Evolutionary conservation across 2,888 invertebrate species (phyloP).

Genomic region (Drosophila nigricruria): DNA sequence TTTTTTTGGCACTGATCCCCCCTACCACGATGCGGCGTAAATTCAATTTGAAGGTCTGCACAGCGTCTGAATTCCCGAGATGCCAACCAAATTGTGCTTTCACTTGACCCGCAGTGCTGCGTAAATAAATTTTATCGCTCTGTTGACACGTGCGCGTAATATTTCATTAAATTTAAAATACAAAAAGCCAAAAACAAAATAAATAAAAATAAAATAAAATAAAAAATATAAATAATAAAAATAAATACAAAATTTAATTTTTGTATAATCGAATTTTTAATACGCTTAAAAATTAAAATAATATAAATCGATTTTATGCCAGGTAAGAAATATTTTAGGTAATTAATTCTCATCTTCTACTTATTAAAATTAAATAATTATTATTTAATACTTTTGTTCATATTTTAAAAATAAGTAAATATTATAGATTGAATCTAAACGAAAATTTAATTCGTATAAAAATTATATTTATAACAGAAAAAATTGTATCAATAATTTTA

Average conservation of each 20-base stretch:
- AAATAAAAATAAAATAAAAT: neutral
- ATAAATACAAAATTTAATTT: conserved; percentile 10
- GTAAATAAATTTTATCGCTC: conserved; percentile 82
- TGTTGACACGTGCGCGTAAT: conserved; percentile 80
- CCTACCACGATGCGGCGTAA: conserved; percentile 54
- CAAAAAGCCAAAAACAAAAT: conserved; percentile 8
- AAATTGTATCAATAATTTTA: too few relatives aligned
- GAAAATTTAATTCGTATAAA: too few relatives aligned
- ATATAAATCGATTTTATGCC: too few relatives aligned
- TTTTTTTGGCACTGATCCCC: conserved; percentile 38
- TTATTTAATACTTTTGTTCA: too few relatives aligned
- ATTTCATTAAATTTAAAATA: conserved; percentile 72
- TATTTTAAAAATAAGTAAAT: too few relatives aligned
- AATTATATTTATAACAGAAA: too few relatives aligned
- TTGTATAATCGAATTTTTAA: neutral
- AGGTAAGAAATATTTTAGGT: too few relatives aligned
- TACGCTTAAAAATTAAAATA: conserved; percentile 20
- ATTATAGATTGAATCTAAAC: too few relatives aligned
- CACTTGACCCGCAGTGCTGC: conserved; percentile 84
- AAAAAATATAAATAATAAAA: conserved; percentile 27
- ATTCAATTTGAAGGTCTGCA: conserved; percentile 77
- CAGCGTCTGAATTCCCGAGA: conserved; percentile 57
- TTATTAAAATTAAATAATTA: too few relatives aligned
- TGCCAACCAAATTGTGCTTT: conserved; percentile 81
- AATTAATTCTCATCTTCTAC: too few relatives aligned